phyloP scores from a whole-genome alignment of 2,888 invertebrate genomes.

The Metallyticus violacea region DNA sequence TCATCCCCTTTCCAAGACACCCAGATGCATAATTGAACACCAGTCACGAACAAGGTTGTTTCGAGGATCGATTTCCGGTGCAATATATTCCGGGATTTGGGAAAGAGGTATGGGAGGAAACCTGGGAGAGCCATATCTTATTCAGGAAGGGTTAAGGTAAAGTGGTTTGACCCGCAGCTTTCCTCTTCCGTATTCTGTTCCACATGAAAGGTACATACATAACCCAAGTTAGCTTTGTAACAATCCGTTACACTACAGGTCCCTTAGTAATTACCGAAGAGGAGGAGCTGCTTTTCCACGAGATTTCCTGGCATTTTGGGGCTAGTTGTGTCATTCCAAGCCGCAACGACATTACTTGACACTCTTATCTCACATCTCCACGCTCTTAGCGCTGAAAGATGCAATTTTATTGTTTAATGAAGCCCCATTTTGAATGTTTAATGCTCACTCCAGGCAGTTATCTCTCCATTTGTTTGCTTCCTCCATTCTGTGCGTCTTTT shows the following conservation, averaged over 20 bases:
- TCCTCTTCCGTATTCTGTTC: neutral
- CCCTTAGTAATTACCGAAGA: neutral
- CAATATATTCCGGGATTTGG: neutral
- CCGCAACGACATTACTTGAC: no score
- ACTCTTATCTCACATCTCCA: no score
- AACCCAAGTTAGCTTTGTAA: neutral
- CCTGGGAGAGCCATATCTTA: neutral
- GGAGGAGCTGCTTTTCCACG: no score
- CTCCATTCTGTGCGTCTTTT: no score
- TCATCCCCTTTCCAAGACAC: neutral
- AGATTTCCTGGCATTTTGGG: no score
- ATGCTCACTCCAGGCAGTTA: no score
- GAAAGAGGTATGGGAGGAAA: neutral
- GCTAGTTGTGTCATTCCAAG: no score
- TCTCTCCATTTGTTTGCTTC: no score
- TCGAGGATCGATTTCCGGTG: neutral
- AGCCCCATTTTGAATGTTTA: no score
- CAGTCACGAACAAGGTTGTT: neutral
- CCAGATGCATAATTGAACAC: neutral
- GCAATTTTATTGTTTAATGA: no score
- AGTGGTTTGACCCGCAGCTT: neutral
- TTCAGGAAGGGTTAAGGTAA: constrained; percentile 5
- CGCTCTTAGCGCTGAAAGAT: no score
- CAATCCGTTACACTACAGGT: neutral
- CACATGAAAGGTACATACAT: neutral